phyloP scores from a whole-genome alignment of 2,888 invertebrate genomes.

The Oscheius onirici region DNA sequence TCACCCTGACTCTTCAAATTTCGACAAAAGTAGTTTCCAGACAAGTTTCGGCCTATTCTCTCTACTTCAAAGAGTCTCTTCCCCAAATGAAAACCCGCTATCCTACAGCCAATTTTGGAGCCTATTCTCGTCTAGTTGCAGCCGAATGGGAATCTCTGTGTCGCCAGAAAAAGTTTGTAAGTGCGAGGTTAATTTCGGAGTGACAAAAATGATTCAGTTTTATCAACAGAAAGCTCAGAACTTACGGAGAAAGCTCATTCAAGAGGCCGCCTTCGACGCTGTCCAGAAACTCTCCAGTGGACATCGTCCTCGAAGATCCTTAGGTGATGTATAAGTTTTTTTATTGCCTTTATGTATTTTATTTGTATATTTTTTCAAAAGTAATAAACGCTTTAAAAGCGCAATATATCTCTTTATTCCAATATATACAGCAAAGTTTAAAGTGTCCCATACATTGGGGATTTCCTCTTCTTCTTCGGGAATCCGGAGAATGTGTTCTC shows the following conservation, averaged over 20 bases:
- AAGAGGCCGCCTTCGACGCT: constrained; percentile 4
- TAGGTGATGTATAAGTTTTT: too few species aligned
- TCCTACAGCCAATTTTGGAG: constrained; percentile 11
- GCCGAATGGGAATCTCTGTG: constrained; percentile 18
- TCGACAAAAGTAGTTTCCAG: too few species aligned
- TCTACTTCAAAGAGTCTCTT: constrained; percentile 17
- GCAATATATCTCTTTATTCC: constrained; percentile 9
- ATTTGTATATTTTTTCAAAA: constrained; percentile 20
- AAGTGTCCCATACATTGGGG: constrained; percentile 25
- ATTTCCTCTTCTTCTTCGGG: constrained; percentile 17
- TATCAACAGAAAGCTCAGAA: constrained; percentile 24
- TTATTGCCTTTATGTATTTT: too few species aligned
- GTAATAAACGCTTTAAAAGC: constrained; percentile 25
- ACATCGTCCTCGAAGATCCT: constrained; percentile 1
- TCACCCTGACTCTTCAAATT: too few species aligned
- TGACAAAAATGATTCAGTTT: background rate
- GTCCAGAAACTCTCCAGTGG: background rate
- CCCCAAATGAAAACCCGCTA: background rate
- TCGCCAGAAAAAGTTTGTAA: constrained; percentile 6
- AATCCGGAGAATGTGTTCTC: constrained; percentile 20
- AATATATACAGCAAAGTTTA: constrained; percentile 17
- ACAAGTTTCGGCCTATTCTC: constrained; percentile 13
- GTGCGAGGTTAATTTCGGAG: background rate
- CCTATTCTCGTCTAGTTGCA: constrained; percentile 17
- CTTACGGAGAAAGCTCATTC: constrained; percentile 1